Percentiles rank a stretch among this genome's conserved stretches.
Evolutionary conservation across 2,797 vertebrate species (phyloP).

Genomic region (Chaunax sp.): DNA sequence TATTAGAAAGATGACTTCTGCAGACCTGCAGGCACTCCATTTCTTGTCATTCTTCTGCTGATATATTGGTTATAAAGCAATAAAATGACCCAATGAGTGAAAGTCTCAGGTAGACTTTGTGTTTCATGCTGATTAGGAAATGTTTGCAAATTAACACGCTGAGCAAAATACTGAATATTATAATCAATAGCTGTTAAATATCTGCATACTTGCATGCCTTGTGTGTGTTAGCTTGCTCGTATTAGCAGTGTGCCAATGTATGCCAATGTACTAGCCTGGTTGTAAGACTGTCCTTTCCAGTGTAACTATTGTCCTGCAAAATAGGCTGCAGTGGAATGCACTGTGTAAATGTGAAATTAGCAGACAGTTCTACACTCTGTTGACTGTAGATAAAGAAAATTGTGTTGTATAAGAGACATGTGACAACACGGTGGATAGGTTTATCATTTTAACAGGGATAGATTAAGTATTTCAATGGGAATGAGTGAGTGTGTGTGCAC

Average conservation of each 20-base stretch:
- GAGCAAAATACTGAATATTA: background rate
- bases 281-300: background rate
- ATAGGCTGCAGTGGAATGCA: constrained; percentile 24
- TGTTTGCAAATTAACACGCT: background rate
- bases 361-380: constrained; percentile 18
- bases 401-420: constrained; percentile 37
- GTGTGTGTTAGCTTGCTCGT: background rate
- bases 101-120: too few relatives aligned
- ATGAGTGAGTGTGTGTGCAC: constrained; percentile 20
- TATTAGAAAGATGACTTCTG: too few relatives aligned
- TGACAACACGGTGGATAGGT: constrained; percentile 42
- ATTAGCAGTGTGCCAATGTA: background rate
- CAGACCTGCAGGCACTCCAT: too few relatives aligned
- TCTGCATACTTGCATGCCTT: too few relatives aligned
- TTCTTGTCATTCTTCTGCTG: too few relatives aligned
- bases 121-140: too few relatives aligned
- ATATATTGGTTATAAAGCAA: background rate
- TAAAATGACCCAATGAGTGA: background rate
- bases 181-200: background rate
- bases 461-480: constrained; percentile 39
- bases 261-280: background rate
- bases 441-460: constrained; percentile 45
- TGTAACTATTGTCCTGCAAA: background rate
- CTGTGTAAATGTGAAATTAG: constrained; percentile 18
- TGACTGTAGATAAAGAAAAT: constrained; percentile 54